phyloP scores from a whole-genome alignment of 2,113 vertebrate genomes.

The Albula goreensis region DNA sequence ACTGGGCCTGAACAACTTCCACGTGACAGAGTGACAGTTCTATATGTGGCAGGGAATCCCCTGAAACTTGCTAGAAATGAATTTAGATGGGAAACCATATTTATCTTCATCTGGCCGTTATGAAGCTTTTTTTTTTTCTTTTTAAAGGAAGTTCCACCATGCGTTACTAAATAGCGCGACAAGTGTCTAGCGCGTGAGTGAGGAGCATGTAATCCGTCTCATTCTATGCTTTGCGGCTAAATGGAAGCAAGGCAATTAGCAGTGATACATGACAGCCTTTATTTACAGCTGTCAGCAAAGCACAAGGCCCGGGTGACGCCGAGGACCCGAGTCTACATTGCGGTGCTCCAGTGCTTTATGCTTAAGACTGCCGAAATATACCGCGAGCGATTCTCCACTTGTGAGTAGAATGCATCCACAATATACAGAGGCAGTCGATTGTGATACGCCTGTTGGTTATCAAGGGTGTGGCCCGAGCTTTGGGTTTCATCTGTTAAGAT shows the following conservation, averaged over 20 bases:
- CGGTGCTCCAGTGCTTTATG: neutral
- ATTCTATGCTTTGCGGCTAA: neutral
- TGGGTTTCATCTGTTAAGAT: neutral
- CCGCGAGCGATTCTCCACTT: neutral
- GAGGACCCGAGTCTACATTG: neutral
- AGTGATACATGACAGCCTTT: neutral
- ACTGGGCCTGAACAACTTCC: neutral
- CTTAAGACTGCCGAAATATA: neutral
- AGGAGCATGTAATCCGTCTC: slow-evolving; percentile 12
- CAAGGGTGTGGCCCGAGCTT: neutral
- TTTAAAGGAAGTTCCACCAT: neutral
- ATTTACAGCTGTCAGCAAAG: slow-evolving; percentile 16
- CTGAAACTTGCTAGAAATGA: neutral
- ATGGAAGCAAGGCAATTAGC: slow-evolving; percentile 21
- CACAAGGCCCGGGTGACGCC: neutral
- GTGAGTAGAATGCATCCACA: neutral
- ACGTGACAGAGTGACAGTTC: too few relatives aligned
- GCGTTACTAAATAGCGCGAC: neutral
- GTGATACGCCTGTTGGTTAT: neutral
- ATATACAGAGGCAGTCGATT: neutral
- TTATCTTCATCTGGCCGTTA: neutral
- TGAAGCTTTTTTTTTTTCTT: neutral
- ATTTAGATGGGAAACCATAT: slow-evolving; percentile 1
- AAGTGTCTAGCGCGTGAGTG: neutral
- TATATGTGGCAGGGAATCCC: neutral